These are phyloP conservation scores for Brachycybe producta DNA, from an alignment of 2,888 invertebrate genomes.

Conservation along the genomic window DNA sequence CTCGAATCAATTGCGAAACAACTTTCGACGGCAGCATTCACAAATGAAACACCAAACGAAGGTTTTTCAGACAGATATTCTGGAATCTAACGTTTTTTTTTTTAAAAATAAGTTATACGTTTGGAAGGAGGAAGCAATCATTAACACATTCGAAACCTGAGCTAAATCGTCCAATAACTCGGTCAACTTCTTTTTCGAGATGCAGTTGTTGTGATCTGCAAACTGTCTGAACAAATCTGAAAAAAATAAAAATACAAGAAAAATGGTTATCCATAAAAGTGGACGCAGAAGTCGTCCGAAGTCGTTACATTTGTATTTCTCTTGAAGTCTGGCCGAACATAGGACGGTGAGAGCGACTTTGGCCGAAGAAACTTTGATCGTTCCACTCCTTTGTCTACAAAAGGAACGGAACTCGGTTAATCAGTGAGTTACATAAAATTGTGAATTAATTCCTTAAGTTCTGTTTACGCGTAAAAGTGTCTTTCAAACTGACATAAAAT, in stretches of 20 bases:
- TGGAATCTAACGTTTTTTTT: conserved; percentile 31
- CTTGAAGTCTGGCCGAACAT: conserved; percentile 46
- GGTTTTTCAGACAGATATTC: conserved; percentile 35
- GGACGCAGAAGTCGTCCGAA: neutral
- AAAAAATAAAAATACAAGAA: conserved; percentile 19
- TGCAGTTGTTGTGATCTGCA: conserved; percentile 61
- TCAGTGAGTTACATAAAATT: too few relatives aligned
- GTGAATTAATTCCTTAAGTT: too few relatives aligned
- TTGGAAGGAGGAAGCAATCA: neutral
- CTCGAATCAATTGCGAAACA: conserved; percentile 42
- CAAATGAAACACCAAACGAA: conserved; percentile 47
- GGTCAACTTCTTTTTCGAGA: conserved; percentile 49
- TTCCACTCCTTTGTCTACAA: conserved; percentile 46
- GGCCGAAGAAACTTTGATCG: conserved; percentile 51
- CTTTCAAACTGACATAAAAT: too few relatives aligned
- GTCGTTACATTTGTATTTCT: conserved; percentile 44
- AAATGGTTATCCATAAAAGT: too few relatives aligned
- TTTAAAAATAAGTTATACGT: conserved; percentile 8
- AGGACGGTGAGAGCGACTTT: conserved; percentile 54
- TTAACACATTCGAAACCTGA: conserved; percentile 34
- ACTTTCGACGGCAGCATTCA: conserved; percentile 53
- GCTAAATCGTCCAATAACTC: conserved; percentile 49
- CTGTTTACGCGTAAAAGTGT: too few relatives aligned
- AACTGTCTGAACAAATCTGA: conserved; percentile 51
- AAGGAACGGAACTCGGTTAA: too few relatives aligned